Evolutionary conservation across 2,888 invertebrate species (phyloP).

Genomic region (Callyntrura sp.): DNA sequence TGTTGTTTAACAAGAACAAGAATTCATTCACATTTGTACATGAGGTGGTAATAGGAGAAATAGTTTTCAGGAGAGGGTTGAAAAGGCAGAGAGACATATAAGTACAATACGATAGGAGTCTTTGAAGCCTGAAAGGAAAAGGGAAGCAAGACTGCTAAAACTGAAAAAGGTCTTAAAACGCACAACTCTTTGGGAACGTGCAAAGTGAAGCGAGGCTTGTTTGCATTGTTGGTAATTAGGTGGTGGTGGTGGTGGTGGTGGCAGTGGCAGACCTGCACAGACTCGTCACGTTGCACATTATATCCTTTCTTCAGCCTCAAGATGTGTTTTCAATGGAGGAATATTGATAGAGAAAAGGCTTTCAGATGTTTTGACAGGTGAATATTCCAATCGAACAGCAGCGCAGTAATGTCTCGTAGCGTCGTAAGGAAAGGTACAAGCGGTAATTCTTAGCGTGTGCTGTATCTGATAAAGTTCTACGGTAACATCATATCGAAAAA

Average conservation of each 20-base stretch:
- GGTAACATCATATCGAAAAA: constrained; percentile 66
- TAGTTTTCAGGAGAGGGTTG: background rate
- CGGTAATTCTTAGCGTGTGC: constrained; percentile 31
- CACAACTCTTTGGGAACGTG: constrained; percentile 49
- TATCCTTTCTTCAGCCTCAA: constrained; percentile 36
- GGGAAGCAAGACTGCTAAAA: background rate
- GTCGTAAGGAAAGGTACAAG: constrained; percentile 23
- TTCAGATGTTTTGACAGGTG: constrained; percentile 65
- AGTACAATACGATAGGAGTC: constrained; percentile 13
- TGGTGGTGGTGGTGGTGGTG: background rate
- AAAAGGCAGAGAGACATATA: constrained; percentile 30
- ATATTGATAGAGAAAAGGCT: constrained; percentile 5
- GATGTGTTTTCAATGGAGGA: background rate
- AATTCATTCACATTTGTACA: constrained; percentile 58
- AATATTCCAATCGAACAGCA: constrained; percentile 41
- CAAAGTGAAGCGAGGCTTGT: constrained; percentile 46
- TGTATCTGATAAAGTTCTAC: constrained; percentile 61
- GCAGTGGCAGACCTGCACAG: background rate
- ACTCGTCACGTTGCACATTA: background rate
- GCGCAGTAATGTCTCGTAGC: background rate
- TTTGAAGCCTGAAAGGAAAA: constrained; percentile 52
- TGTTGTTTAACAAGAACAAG: constrained; percentile 62
- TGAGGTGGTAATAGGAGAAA: background rate
- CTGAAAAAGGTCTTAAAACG: constrained; percentile 47
- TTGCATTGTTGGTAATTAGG: constrained; percentile 71